Evolutionary conservation across 1,140 invertebrate genomes (phyloP), one percentile per base, ranked within the genome.

Genomic region (Bombus difficillimus): DNA sequence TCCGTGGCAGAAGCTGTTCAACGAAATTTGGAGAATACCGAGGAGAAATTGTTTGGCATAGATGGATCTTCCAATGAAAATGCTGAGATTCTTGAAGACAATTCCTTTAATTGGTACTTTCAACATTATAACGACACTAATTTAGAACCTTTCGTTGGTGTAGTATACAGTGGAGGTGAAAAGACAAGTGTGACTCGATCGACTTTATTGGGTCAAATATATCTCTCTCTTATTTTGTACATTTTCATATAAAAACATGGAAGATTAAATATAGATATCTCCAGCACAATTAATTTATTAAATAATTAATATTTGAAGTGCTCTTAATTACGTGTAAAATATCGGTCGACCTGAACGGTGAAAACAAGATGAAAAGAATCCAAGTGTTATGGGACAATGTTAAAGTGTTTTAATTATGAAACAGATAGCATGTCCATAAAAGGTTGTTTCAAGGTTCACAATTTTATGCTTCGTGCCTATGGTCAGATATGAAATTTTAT

Each of bases 111-210:
- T 87, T 98, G 97, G 97, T 98, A 98, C 92, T 98, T 97, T 92
- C 96, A 96, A 79, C 97, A 97, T 94, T 98, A 98, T 90, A 97
- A 98, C 92, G 96, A 96, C 87, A 96, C 96, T 28, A 96, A 97
- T 89, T 92, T 97, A 85, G 96, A 97, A 87, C 97, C 97, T 25
- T 97, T 96, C 84, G 93, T 97, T 78, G 96, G 96, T 57, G 82
- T 91, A 41, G 85, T 86, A 79, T 93, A 95, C 37, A 93, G 79
- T 57, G 43, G 86, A 32, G 86, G 80, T 22, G 57, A 41, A n/a
- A 92, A 86, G 53, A 85, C 76, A 22, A 62, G n/a, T 41, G 39
- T 22, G 68, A 71, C 73, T 68, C 73, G 15, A 85, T 91, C 81
- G 83, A 74, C 89, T 37, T 68, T 89, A 34, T 59, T 86, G 8